A percentile compares a stretch with the other conserved stretches of the same genome.
These are phyloP conservation scores for Rhinolophus ferrumequinum DNA, from an alignment of 2,113 vertebrate species.

Conservation along the genomic window DNA sequence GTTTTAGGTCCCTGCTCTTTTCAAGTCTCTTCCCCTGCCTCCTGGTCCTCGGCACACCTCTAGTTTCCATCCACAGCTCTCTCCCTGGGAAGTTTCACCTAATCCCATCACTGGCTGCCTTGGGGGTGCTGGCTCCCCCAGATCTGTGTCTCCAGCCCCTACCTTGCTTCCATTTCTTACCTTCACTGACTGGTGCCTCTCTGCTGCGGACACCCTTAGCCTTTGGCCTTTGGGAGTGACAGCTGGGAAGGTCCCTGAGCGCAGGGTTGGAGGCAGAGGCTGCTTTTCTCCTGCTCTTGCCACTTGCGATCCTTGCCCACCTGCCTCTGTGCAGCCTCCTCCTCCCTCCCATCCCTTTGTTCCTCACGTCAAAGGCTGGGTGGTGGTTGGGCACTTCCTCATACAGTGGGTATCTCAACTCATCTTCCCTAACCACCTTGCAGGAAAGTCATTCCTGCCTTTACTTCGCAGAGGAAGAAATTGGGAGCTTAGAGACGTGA, in stretches of 20 bases:
- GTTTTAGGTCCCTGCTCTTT: not conserved
- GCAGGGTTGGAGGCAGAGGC: not conserved
- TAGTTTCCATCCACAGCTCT: not conserved
- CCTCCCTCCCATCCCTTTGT: no score
- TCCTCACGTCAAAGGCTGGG: not conserved
- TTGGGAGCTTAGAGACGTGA: not conserved
- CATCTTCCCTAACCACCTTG: not conserved
- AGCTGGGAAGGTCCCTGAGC: not conserved
- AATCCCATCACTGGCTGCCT: not conserved
- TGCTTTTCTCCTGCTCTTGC: not conserved
- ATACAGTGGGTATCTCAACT: not conserved
- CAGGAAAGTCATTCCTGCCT: not conserved
- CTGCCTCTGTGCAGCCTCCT: not conserved
- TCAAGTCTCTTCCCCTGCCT: not conserved
- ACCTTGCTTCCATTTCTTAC: not conserved
- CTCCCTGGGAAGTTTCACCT: not conserved
- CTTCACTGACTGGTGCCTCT: not conserved
- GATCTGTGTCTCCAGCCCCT: not conserved
- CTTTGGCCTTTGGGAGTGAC: not conserved
- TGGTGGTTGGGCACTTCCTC: not conserved
- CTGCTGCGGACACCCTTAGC: not conserved
- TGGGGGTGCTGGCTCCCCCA: fast-evolving
- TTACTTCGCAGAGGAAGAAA: not conserved
- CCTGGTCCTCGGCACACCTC: not conserved
- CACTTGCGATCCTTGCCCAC: not conserved